Conservation (phyloP, 2,888 invertebrate species). For the Microplitis manilae region DNA sequence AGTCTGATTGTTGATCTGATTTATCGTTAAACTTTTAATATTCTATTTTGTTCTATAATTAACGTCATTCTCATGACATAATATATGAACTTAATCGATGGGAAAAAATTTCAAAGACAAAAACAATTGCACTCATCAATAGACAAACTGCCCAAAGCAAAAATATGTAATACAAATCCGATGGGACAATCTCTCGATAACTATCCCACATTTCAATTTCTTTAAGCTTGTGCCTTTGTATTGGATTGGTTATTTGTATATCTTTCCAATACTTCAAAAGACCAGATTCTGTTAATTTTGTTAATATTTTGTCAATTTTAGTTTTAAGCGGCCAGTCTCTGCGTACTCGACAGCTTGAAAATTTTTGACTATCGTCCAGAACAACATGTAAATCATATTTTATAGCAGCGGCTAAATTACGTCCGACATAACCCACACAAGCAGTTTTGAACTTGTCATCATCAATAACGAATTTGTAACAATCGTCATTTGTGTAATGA, state of each 20-base stretch:
- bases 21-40: too few relatives aligned
- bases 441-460: neutral
- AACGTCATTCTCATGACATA: too few relatives aligned
- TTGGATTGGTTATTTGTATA: neutral
- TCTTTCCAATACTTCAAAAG: neutral
- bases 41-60: too few relatives aligned
- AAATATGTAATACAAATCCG: conserved; percentile 7
- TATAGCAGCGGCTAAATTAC: neutral
- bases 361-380: neutral
- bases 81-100: too few relatives aligned
- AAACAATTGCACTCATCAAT: neutral
- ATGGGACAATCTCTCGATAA: neutral
- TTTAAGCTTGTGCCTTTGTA: neutral
- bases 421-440: neutral
- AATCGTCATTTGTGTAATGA: neutral
- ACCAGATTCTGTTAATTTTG: neutral
- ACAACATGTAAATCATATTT: conserved; percentile 7
- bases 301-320: neutral
- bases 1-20: too few relatives aligned
- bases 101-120: neutral
- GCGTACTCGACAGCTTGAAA: neutral
- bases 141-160: neutral
- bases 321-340: conserved; percentile 8
- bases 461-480: neutral
- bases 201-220: neutral